phyloP scores from a whole-genome alignment of 2,797 vertebrate genomes.

The Lepus townsendii region DNA sequence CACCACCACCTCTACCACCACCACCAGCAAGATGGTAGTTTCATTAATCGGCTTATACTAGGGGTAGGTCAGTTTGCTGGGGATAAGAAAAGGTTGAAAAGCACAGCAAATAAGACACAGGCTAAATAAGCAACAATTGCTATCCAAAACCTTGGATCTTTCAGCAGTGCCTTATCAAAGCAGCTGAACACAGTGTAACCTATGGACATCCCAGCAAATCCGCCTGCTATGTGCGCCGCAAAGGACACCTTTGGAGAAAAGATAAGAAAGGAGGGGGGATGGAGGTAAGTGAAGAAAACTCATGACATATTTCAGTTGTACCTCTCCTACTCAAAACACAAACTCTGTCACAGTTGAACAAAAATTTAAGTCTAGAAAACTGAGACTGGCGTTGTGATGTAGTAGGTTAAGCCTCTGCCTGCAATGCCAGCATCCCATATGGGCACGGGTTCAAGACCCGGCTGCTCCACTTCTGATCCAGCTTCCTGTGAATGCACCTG shows the following conservation, averaged over 20 bases:
- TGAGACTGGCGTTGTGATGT: not conserved
- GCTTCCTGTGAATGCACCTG: too few species aligned
- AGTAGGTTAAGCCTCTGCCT: too few species aligned
- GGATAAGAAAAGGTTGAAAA: constrained; percentile 94
- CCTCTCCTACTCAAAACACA: not conserved
- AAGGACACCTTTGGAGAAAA: constrained; percentile 93
- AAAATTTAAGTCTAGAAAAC: constrained; percentile 41
- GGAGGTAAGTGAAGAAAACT: constrained; percentile 50
- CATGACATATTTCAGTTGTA: not conserved
- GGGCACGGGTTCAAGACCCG: too few species aligned
- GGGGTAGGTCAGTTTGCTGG: constrained; percentile 87
- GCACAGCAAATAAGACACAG: constrained; percentile 92
- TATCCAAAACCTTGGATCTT: constrained; percentile 95
- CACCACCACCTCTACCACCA: too few species aligned
- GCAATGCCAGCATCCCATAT: too few species aligned
- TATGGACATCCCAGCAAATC: constrained; percentile 94
- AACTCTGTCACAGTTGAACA: not conserved
- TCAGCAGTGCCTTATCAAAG: constrained; percentile 92
- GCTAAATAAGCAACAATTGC: constrained; percentile 91
- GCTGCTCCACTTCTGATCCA: too few species aligned
- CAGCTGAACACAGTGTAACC: constrained; percentile 96
- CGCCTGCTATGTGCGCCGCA: constrained; percentile 95
- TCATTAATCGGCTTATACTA: constrained; percentile 11
- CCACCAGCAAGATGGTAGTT: not conserved
- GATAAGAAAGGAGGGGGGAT: not conserved